phyloP scores from a whole-genome alignment of 2,888 invertebrate species.

The Temnothorax ravouxi region DNA sequence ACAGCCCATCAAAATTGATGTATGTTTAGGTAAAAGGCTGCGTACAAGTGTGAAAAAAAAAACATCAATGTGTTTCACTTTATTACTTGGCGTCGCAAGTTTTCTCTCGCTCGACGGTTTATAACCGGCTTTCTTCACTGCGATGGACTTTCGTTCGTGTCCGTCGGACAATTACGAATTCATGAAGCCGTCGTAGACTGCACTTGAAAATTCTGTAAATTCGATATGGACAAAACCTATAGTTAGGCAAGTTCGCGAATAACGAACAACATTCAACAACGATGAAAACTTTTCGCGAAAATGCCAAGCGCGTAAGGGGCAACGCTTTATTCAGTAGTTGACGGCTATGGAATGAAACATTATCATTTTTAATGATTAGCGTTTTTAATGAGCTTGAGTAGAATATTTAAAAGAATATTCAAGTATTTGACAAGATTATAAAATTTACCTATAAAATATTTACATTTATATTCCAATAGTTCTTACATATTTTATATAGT shows the following conservation, averaged over 20 bases:
- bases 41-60: background rate
- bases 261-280: conserved; percentile 22
- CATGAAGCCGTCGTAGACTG: conserved; percentile 11
- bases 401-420: background rate
- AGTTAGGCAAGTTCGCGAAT: conserved; percentile 26
- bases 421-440: background rate
- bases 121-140: conserved; percentile 12
- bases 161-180: conserved; percentile 30
- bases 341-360: background rate
- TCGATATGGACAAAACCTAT: background rate
- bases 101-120: background rate
- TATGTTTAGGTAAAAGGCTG: background rate
- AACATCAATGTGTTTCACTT: background rate
- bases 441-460: background rate
- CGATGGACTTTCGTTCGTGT: conserved; percentile 33
- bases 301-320: background rate
- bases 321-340: background rate
- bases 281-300: conserved; percentile 32
- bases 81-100: background rate
- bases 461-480: background rate
- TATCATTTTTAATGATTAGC: background rate
- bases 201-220: conserved; percentile 43
- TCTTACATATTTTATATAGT: background rate
- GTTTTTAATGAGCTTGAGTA: background rate
- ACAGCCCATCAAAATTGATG: background rate